Conservation (phyloP, 64 coral and sea anemone species). For the Dendronephthya gigantea region DNA sequence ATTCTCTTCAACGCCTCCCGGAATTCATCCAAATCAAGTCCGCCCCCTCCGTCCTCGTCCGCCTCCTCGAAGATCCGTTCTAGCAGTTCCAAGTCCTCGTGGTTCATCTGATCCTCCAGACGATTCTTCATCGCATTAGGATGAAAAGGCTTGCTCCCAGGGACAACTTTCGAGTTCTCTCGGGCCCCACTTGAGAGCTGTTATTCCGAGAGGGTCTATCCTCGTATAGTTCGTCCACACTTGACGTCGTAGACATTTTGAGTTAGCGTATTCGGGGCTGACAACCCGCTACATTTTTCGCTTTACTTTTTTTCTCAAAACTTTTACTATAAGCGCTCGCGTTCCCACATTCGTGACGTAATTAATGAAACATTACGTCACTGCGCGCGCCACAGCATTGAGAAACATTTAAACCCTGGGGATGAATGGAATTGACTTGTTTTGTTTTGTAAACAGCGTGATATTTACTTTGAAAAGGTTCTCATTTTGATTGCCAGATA, state of each 20-base stretch:
- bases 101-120: constrained; percentile 97
- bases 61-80: constrained; percentile 98
- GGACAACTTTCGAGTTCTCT: constrained; percentile 10
- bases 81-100: constrained; percentile 75
- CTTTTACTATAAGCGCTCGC: background rate
- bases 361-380: background rate
- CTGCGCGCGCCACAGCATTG: background rate
- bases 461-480: too few relatives aligned
- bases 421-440: too few relatives aligned
- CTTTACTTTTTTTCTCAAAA: too few relatives aligned
- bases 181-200: background rate
- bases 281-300: too few relatives aligned
- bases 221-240: too few relatives aligned
- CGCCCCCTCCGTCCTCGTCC: constrained; percentile 89
- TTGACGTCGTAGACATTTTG: too few relatives aligned
- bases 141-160: constrained; percentile 4
- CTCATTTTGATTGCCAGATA: too few relatives aligned
- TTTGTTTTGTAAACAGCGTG: too few relatives aligned
- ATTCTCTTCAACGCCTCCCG: constrained; percentile 80
- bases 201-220: background rate
- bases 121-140: constrained; percentile 7
- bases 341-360: background rate
- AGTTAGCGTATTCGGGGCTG: too few relatives aligned
- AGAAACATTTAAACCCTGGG: background rate
- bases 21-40: constrained; percentile 91